These are phyloP conservation scores for Scaptomyza tumidula DNA, from an alignment of 2,888 invertebrate species.

Conservation along the genomic window DNA sequence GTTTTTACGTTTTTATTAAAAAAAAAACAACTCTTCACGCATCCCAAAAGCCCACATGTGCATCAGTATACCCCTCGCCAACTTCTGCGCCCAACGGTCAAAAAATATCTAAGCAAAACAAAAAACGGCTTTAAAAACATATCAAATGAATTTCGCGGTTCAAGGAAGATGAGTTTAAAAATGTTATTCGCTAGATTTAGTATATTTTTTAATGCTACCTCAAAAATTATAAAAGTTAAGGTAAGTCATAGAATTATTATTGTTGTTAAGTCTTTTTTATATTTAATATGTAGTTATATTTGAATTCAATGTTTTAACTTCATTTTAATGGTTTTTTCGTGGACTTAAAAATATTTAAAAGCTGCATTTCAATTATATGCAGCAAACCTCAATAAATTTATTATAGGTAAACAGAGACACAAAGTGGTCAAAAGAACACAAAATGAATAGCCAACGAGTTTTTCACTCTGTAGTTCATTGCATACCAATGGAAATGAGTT, in stretches of 20 bases:
- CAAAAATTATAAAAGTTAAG: no score
- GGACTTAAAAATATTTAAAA: no score
- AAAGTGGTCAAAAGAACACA: not conserved
- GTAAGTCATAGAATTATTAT: no score
- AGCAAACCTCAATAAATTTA: not conserved
- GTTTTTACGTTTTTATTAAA: constrained; percentile 4
- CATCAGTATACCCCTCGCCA: not conserved
- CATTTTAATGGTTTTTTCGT: not conserved
- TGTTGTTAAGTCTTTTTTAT: no score
- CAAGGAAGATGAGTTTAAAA: not conserved
- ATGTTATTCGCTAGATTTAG: not conserved
- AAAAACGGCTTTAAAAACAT: constrained; percentile 3
- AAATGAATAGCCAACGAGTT: constrained; percentile 27
- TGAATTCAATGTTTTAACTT: not conserved
- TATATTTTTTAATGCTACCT: not conserved
- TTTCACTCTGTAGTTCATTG: constrained; percentile 50
- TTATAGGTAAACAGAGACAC: not conserved
- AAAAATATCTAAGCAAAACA: not conserved
- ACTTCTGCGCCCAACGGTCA: not conserved
- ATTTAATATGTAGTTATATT: not conserved
- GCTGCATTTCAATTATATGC: not conserved
- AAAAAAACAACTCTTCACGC: not conserved
- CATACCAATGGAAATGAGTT: constrained; percentile 75
- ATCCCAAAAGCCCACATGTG: not conserved
- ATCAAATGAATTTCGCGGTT: not conserved